Base-by-base conservation (phyloP, 2,113 vertebrate genomes). In the Balaenoptera acutorostrata region DNA sequence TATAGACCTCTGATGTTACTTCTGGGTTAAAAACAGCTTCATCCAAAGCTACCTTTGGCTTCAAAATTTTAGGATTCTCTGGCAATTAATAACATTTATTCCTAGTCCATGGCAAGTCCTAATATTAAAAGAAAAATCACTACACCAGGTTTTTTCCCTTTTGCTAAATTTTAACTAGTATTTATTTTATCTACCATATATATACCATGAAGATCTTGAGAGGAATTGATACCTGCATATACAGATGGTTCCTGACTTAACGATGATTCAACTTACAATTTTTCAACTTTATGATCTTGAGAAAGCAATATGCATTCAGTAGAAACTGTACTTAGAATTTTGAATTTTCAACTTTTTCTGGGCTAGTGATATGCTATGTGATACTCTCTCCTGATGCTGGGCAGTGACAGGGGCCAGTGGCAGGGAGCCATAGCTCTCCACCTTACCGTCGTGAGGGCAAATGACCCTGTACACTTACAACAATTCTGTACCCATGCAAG, bases 151-250 rank as follows among this genome's bases (percentile, higher is more conserved):
- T 69, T n/a, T 25, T 69, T 17, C 14, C 49, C 18, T 31, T 69
- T 63, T 64, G 63, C 20, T 72, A 72, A 78, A 59, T 81, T 95
- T 39, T 86, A 27, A 85, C 3, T 80, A n/a, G 57, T 39, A 74
- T 20, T 86, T 44, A 55, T 85, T 78, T 96, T 63, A 82, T 52
- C 11, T 63, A n/a, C n/a, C 15, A 52, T 13, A 39, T 39, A 25
- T 55, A 82, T 31, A 41, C 52, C 10, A 55, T 9, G 3, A 69
- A 52, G 15, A 92, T 61, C 29, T 66, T 64, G 57, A 44, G 14
- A 88, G 33, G 29, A 46, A 78, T 1, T 23, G 2, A 23, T 36
- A 27, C 8, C n/a, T 80, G 18, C 3, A 39, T 66, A 27, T 27
- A 78, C 31, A 21, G 29, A n/a, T 23, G 5, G 31, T 55, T 33